phyloP scores from a whole-genome alignment of 2,888 invertebrate species.

The Dascillus cervinus region DNA sequence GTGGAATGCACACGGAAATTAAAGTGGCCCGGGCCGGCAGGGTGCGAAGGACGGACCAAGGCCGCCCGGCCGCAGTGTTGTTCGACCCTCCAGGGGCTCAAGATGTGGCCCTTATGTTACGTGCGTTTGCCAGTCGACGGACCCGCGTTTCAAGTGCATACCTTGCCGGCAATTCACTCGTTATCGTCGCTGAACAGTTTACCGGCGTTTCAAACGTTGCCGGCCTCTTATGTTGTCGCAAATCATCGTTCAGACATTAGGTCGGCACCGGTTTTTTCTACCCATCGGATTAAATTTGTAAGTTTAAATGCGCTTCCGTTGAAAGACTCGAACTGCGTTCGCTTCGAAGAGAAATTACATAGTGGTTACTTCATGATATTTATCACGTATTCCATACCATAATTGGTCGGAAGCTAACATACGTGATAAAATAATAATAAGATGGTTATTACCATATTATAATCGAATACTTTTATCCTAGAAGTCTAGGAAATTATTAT shows the following conservation, averaged over 20 bases:
- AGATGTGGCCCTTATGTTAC: constrained; percentile 41
- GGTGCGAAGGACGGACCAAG: constrained; percentile 41
- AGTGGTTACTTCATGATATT: too few relatives aligned
- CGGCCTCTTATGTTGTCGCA: constrained; percentile 31
- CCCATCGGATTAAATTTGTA: constrained; percentile 7
- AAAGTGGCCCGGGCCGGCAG: constrained; percentile 32
- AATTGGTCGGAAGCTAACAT: too few relatives aligned
- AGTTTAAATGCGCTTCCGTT: too few relatives aligned
- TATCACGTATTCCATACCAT: too few relatives aligned
- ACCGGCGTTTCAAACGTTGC: constrained; percentile 30
- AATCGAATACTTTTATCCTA: too few relatives aligned
- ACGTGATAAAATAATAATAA: too few relatives aligned
- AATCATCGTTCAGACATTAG: constrained; percentile 3
- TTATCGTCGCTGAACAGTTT: constrained; percentile 16
- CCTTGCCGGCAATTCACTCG: constrained; percentile 27
- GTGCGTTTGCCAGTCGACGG: constrained; percentile 26
- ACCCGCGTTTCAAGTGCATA: constrained; percentile 32
- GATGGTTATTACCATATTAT: too few relatives aligned
- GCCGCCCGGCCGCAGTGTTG: constrained; percentile 27
- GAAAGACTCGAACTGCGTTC: too few relatives aligned
- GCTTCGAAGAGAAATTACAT: too few relatives aligned
- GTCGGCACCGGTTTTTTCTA: neutral
- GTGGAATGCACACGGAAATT: constrained; percentile 41
- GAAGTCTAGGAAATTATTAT: too few relatives aligned
- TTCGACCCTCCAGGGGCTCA: constrained; percentile 19